A percentile compares a stretch with the other conserved stretches of the same genome.
phyloP scores from a whole-genome alignment of 2,797 vertebrate genomes.

The Numenius phaeopus region DNA sequence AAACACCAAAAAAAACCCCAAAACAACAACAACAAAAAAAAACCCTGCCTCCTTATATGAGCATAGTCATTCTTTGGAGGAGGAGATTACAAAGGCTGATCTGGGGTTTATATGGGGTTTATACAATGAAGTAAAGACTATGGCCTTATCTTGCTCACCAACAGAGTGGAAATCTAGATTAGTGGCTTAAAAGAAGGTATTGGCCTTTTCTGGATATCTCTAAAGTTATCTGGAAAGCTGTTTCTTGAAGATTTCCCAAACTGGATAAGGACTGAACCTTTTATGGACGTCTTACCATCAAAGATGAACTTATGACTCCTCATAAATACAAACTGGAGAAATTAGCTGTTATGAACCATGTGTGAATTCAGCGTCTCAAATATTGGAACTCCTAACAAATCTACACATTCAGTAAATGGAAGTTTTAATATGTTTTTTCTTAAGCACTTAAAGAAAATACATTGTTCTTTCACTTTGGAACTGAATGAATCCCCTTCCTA shows the following conservation, averaged over 20 bases:
- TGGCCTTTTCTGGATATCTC: background rate
- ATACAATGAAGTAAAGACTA: background rate
- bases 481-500: background rate
- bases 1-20: no score
- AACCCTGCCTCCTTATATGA: background rate
- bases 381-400: background rate
- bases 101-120: background rate
- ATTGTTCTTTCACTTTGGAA: background rate
- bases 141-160: background rate
- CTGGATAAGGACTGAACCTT: background rate
- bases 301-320: background rate
- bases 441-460: background rate
- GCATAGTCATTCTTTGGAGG: background rate
- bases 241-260: background rate
- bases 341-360: background rate
- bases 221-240: background rate
- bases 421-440: background rate
- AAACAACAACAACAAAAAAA: background rate
- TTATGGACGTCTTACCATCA: background rate
- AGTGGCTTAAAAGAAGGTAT: background rate
- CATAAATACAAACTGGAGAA: background rate
- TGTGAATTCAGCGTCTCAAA: background rate
- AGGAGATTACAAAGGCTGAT: background rate
- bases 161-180: background rate
- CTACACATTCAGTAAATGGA: background rate